A percentile compares a stretch with the other conserved stretches of the same genome.
Conservation (phyloP, 2,113 vertebrate genomes). For the Dinomys branickii region DNA sequence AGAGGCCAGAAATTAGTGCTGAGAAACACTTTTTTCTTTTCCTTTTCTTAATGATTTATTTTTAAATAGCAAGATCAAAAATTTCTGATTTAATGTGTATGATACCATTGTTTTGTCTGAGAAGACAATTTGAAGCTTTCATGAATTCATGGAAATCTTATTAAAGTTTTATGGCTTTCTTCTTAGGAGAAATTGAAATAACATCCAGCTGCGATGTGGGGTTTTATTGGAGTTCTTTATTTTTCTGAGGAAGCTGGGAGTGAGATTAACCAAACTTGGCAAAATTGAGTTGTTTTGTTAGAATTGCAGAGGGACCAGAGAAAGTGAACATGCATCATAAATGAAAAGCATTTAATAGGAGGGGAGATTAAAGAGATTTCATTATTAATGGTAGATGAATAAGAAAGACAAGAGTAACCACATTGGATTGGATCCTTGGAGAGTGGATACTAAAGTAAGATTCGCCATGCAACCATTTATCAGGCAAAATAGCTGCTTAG, state of each 20-base stretch:
- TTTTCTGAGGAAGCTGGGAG: neutral
- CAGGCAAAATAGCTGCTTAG: neutral
- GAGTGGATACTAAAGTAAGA: neutral
- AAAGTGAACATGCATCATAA: neutral
- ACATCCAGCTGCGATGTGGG: neutral
- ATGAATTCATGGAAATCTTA: neutral
- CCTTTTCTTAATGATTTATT: neutral
- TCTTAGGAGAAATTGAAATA: neutral
- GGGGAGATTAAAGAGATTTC: neutral
- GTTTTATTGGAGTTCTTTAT: neutral
- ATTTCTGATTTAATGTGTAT: neutral
- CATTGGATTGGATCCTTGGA: neutral
- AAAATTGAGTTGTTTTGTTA: neutral
- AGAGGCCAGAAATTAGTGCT: neutral
- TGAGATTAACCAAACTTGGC: neutral
- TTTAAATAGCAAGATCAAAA: conserved; percentile 32
- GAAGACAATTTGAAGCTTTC: neutral
- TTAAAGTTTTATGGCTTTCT: conserved; percentile 24
- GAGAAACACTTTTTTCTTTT: neutral
- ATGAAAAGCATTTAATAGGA: neutral
- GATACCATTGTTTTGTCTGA: neutral
- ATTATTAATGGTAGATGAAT: neutral
- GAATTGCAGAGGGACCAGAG: neutral
- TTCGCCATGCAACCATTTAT: neutral
- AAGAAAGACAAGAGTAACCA: neutral